Conservation (phyloP, 35 echinoderm and acorn worm species). For the Stichopus chloronotus region DNA sequence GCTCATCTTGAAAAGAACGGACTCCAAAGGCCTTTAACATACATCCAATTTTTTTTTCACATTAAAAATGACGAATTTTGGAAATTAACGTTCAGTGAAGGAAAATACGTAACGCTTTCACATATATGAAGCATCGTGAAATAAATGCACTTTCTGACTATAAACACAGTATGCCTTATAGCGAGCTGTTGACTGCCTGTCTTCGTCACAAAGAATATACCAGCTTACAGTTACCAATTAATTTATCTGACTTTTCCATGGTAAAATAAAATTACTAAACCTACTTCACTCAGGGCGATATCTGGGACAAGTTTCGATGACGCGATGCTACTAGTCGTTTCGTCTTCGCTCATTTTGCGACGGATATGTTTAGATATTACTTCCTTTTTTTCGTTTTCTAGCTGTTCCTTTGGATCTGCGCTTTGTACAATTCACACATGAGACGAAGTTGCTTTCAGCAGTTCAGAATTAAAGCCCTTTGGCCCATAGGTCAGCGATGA, state of each 20-base stretch:
- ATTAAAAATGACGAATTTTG: too few species aligned
- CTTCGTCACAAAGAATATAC: not conserved
- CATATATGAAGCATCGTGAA: too few species aligned
- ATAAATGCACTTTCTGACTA: not conserved
- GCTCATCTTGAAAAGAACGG: too few species aligned
- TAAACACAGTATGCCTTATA: not conserved
- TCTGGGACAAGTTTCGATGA: not conserved
- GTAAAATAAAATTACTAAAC: not conserved
- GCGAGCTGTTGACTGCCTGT: not conserved
- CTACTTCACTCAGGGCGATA: constrained; percentile 35
- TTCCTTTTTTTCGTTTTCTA: not conserved
- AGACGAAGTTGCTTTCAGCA: not conserved
- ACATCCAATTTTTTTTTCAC: too few species aligned
- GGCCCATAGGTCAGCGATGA: not conserved
- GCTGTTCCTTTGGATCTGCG: not conserved
- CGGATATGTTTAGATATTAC: not conserved
- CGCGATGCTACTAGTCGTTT: not conserved
- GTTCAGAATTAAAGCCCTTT: not conserved
- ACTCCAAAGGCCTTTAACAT: too few species aligned
- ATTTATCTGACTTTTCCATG: too few species aligned
- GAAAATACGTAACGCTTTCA: too few species aligned
- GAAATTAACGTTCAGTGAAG: too few species aligned
- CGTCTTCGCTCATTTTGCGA: not conserved
- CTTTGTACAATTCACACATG: not conserved
- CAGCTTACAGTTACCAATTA: too few species aligned